Percentiles rank a stretch among this genome's conserved stretches.
These are phyloP conservation scores for Mixornis gularis DNA, from an alignment of 2,113 vertebrate genomes.

Conservation along the genomic window DNA sequence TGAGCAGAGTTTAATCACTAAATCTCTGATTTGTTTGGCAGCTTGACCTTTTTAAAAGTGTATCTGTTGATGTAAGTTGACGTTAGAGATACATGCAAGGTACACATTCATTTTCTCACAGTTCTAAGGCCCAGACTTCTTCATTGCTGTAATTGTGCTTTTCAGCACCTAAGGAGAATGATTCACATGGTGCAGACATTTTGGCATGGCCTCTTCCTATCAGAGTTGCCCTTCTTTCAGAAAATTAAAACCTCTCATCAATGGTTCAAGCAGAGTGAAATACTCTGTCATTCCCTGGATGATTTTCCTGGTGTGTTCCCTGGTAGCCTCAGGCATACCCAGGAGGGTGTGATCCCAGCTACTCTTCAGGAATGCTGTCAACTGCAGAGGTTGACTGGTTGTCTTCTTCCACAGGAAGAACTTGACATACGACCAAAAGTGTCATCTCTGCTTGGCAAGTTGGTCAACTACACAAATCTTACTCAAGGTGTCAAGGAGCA, in stretches of 20 bases:
- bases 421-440: conserved; percentile 96
- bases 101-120: not conserved
- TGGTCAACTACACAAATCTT: conserved; percentile 96
- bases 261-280: not conserved
- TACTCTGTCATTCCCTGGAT: not conserved
- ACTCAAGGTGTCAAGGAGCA: conserved; percentile 96
- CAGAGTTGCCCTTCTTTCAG: not conserved
- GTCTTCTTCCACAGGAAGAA: conserved; percentile 81
- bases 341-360: not conserved
- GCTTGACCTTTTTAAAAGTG: not conserved
- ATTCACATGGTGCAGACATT: not conserved
- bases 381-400: not conserved
- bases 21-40: not conserved
- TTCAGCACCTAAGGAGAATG: not conserved
- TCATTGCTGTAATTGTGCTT: not conserved
- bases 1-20: not conserved
- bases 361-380: not conserved
- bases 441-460: conserved; percentile 91
- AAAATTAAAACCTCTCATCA: not conserved
- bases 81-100: not conserved
- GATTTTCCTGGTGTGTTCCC: not conserved
- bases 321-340: not conserved
- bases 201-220: not conserved
- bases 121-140: not conserved
- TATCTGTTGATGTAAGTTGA: not conserved